Base-by-base conservation (phyloP, 1,140 invertebrate genomes). In the Leptoteleia sp. region DNA sequence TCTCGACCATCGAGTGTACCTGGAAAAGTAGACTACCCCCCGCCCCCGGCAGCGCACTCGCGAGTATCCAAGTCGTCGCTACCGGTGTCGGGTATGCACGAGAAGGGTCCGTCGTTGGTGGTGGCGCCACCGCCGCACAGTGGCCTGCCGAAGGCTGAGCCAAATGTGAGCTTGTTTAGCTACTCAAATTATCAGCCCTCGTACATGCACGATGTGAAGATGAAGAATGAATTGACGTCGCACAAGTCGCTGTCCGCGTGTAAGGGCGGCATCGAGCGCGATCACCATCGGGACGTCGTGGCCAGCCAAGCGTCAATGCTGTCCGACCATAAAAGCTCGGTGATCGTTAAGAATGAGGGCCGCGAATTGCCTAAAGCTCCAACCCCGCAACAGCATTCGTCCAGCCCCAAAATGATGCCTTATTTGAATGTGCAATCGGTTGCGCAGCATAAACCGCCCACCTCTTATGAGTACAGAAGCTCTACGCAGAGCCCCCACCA, bases 281-380 rank as follows among this genome's bases (percentile, higher is more conserved):
- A 92, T 17, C 88, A 86, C 35, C 87, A 87, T n/a, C 82, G 91
- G 80, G 92, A 92, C 64, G 88, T 91, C 12, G 83, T 92, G 19
- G 90, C 91, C 19, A 93, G 91, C 67, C 92, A 92, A 9, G 91
- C 92, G 43, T 91, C 91, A 4, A 80, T 93, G 1, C 86, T 93
- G 45, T 38, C 91, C 76, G 93, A 94, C 87, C 88, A 92, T 70
- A 94, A 94, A 81, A 94, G 92, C 83, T 94, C 93, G 82, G 94
- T 95, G 76, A 94, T 94, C 85, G 94, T 94, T 13, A 94, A 94
- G 87, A 94, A 94, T 84, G 93, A 94, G 68, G 92, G 91, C 15
- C 93, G 93, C 81, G 89, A 89, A 27, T 87, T 92, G 54, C 90
- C 91, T 54, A 91, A 93, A 75, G 90, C 91, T 57, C 90, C 91